Percentiles rank a stretch among this genome's conserved stretches.
Evolutionary conservation across 2,888 invertebrate genomes (phyloP).

Genomic region (Ormyrus pomaceus): DNA sequence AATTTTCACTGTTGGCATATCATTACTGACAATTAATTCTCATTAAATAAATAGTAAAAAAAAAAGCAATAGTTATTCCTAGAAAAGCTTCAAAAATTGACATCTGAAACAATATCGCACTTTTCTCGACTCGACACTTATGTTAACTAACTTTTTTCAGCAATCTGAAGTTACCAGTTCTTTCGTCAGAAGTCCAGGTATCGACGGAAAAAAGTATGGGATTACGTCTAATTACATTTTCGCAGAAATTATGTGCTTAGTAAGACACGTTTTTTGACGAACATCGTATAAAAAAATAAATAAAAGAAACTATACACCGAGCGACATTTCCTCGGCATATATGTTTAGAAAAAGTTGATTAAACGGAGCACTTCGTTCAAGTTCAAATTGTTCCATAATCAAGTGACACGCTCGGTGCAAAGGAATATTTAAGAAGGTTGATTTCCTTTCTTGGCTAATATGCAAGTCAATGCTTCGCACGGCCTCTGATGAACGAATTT

Average conservation of each 20-base stretch:
- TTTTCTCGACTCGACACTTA: no score
- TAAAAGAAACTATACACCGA: background rate
- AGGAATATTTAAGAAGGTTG: conserved; percentile 29
- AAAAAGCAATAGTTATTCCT: no score
- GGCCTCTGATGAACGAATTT: background rate
- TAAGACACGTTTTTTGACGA: conserved; percentile 1
- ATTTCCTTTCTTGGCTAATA: background rate
- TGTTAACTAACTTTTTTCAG: no score
- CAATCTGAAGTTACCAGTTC: no score
- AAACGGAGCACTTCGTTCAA: conserved; percentile 14
- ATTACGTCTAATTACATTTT: background rate
- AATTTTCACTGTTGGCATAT: no score
- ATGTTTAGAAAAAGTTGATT: conserved; percentile 8
- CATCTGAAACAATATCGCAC: no score
- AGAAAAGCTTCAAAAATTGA: no score
- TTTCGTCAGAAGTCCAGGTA: no score
- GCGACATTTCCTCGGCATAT: conserved; percentile 10
- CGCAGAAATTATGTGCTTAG: background rate
- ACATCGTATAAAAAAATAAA: background rate
- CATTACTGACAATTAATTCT: no score
- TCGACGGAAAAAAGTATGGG: background rate
- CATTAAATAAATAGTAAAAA: no score
- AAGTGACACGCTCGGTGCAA: background rate
- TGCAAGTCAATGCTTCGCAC: conserved; percentile 12
- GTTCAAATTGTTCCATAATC: conserved; percentile 27